These are phyloP conservation scores for Hemiprocne comata DNA, from an alignment of 2,113 vertebrate genomes.

Conservation along the genomic window DNA sequence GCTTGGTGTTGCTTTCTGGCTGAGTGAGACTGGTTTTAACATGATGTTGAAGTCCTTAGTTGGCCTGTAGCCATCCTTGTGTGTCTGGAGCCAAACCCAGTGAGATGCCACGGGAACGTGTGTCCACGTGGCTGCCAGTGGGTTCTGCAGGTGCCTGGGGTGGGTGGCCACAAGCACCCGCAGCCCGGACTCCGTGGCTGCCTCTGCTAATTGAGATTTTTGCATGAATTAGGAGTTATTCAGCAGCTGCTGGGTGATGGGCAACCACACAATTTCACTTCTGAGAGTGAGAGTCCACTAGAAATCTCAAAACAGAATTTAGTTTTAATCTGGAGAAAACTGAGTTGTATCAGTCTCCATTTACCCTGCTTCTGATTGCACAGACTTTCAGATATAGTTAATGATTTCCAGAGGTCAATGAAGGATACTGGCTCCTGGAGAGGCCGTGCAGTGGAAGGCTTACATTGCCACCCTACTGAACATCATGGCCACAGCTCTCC, in stretches of 20 bases:
- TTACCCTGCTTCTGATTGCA: not conserved
- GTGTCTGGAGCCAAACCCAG: rapidly evolving
- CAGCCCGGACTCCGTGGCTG: not conserved
- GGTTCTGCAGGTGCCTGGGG: not conserved
- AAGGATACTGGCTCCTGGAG: not conserved
- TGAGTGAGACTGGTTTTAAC: not conserved
- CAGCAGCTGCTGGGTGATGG: not conserved
- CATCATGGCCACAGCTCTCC: too few relatives aligned
- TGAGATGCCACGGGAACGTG: not conserved
- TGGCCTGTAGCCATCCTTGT: not conserved
- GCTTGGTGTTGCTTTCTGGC: not conserved
- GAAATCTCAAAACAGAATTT: not conserved
- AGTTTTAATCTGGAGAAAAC: not conserved
- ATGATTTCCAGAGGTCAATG: not conserved
- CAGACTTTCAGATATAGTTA: not conserved
- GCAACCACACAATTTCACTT: not conserved
- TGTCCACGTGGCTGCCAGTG: not conserved
- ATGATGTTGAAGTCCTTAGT: rapidly evolving
- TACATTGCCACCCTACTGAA: too few relatives aligned
- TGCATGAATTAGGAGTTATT: not conserved
- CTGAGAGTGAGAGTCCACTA: not conserved
- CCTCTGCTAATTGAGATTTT: not conserved
- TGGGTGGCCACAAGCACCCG: not conserved
- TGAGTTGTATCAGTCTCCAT: not conserved
- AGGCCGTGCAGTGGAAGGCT: not conserved